Conservation (phyloP, 92 coral and sea anemone species). For the Pocillopora grandis region DNA sequence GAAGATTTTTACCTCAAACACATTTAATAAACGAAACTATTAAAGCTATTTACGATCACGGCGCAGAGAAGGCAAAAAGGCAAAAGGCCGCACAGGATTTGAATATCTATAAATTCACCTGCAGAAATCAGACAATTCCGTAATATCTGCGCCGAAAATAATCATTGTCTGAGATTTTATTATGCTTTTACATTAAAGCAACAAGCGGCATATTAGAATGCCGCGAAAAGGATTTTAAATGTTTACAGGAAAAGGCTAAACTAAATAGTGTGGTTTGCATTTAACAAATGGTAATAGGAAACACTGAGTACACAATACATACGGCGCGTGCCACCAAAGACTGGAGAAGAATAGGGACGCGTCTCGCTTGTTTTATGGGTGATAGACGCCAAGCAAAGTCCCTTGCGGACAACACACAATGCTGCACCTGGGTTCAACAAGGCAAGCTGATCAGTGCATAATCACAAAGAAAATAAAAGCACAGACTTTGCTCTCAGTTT, state of each 20-base stretch:
- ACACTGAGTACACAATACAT: slow-evolving; percentile 34
- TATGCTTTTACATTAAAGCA: slow-evolving; percentile 29
- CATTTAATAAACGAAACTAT: slow-evolving; percentile 13
- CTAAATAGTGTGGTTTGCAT: slow-evolving; percentile 47
- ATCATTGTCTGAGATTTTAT: slow-evolving; percentile 36
- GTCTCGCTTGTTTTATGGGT: slow-evolving; percentile 14
- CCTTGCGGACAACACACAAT: slow-evolving; percentile 24
- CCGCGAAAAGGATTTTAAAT: slow-evolving; percentile 40
- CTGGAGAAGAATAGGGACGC: slow-evolving; percentile 24
- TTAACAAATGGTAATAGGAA: slow-evolving; percentile 53
- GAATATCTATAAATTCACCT: slow-evolving; percentile 29
- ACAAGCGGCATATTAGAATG: slow-evolving; percentile 43
- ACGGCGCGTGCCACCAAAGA: slow-evolving; percentile 65
- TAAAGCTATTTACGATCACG: not conserved
- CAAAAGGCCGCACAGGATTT: slow-evolving; percentile 7
- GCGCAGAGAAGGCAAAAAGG: slow-evolving; percentile 11
- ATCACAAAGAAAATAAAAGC: not conserved
- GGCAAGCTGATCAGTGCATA: slow-evolving; percentile 15
- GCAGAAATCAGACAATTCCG: slow-evolving; percentile 33
- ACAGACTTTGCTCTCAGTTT: slow-evolving; percentile 29
- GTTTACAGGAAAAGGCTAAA: slow-evolving; percentile 48
- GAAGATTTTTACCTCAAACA: slow-evolving; percentile 9
- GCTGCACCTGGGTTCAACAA: slow-evolving; percentile 39
- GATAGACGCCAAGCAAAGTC: slow-evolving; percentile 43
- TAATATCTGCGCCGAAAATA: slow-evolving; percentile 32